These are phyloP conservation scores for Lepidotrigona ventralis DNA, from an alignment of 1,140 invertebrate genomes.

Conservation along the genomic window DNA sequence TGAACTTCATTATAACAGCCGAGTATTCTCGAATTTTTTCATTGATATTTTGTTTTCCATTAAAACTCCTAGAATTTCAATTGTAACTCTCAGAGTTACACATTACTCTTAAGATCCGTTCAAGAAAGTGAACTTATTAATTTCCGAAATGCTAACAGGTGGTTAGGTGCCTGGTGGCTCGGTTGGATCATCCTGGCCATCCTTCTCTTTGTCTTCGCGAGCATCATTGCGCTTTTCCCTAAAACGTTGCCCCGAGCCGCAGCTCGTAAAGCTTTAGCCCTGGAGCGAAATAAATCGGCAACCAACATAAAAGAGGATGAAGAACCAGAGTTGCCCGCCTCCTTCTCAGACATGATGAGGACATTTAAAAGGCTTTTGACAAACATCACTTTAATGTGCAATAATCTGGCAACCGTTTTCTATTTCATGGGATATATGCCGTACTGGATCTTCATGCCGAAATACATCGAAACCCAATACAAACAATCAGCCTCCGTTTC, in stretches of 20 bases:
- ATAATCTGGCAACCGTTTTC: conserved; percentile 85
- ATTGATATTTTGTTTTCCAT: too few species aligned
- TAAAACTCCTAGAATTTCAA: too few species aligned
- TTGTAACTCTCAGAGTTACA: too few species aligned
- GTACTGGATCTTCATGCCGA: conserved; percentile 88
- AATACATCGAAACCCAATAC: conserved; percentile 89
- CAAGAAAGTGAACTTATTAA: not conserved
- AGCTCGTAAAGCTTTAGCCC: conserved; percentile 79
- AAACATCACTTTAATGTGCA: conserved; percentile 86
- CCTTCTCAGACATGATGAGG: conserved; percentile 82
- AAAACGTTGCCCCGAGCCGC: conserved; percentile 83
- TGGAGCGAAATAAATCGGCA: conserved; percentile 75
- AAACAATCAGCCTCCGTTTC: conserved; percentile 86
- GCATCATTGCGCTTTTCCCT: conserved; percentile 84
- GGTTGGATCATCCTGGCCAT: conserved; percentile 88
- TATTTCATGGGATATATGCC: conserved; percentile 87
- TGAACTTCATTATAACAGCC: not conserved
- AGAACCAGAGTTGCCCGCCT: conserved; percentile 77
- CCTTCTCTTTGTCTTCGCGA: conserved; percentile 83
- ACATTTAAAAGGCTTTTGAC: conserved; percentile 83
- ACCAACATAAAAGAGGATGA: conserved; percentile 69
- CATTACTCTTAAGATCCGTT: too few species aligned
- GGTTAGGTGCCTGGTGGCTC: conserved; percentile 90
- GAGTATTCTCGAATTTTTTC: too few species aligned
- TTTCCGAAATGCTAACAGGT: conserved; percentile 69